A percentile compares a stretch with the other conserved stretches of the same genome.
Conservation (phyloP, 2,113 vertebrate species). For the Synchiropus splendidus region DNA sequence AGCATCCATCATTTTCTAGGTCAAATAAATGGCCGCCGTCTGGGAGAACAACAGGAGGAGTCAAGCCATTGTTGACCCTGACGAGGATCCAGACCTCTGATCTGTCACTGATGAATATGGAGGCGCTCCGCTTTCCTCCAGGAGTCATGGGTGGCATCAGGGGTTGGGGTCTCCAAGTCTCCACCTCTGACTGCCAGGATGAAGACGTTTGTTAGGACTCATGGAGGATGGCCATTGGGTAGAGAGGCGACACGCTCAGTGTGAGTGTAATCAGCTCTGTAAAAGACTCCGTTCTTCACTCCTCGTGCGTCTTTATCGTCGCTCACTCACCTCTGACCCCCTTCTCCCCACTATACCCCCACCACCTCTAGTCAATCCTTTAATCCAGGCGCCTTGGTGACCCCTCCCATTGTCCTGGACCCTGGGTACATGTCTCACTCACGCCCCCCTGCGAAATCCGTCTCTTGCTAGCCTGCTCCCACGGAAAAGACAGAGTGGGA, state of each 20-base stretch:
- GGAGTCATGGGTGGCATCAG: too few species aligned
- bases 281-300: constrained; percentile 31
- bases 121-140: neutral
- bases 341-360: constrained; percentile 19
- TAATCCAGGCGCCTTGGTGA: constrained; percentile 48
- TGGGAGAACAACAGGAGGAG: too few species aligned
- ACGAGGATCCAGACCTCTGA: constrained; percentile 8
- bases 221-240: constrained; percentile 5
- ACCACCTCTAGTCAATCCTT: constrained; percentile 38
- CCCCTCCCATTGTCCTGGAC: constrained; percentile 38
- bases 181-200: constrained; percentile 12
- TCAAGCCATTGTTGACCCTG: neutral
- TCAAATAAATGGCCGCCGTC: too few species aligned
- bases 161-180: constrained; percentile 2
- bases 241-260: constrained; percentile 38
- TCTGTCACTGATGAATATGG: constrained; percentile 32
- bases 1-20: too few species aligned
- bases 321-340: constrained; percentile 46
- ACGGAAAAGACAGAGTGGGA: constrained; percentile 2
- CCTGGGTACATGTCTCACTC: constrained; percentile 46
- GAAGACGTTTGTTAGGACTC: constrained; percentile 38
- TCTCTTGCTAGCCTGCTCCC: constrained; percentile 6
- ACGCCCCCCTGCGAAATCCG: constrained; percentile 45
- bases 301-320: constrained; percentile 32
- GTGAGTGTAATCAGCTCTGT: constrained; percentile 44